Percentiles rank a stretch among this genome's conserved stretches.
These are phyloP conservation scores for Acanthopagrus latus DNA, from an alignment of 2,797 vertebrate species.

Conservation along the genomic window DNA sequence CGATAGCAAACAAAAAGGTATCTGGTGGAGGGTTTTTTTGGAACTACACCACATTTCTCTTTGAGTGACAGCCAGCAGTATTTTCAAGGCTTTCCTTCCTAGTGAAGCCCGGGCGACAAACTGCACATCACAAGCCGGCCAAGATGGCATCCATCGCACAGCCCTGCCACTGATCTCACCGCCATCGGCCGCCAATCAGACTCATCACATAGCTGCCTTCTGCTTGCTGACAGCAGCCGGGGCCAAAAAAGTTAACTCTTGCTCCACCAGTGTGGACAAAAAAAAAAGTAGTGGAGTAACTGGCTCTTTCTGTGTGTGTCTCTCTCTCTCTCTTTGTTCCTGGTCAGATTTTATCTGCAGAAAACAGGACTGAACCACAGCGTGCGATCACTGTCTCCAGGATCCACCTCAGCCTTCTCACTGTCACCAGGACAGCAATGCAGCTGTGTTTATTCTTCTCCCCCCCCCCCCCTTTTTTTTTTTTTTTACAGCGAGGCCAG, in stretches of 20 bases:
- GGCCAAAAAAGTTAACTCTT: conserved; percentile 82
- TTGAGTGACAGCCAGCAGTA: conserved; percentile 83
- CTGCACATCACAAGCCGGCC: conserved; percentile 83
- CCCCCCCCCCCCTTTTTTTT: neutral
- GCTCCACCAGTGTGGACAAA: conserved; percentile 61
- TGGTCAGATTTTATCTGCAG: conserved; percentile 70
- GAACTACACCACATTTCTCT: conserved; percentile 75
- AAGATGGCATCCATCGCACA: conserved; percentile 83
- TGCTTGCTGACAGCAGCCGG: conserved; percentile 77
- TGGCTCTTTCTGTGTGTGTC: conserved; percentile 33
- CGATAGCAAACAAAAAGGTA: conserved; percentile 69
- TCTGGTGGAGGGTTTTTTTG: conserved; percentile 62
- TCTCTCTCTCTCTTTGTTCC: conserved; percentile 61
- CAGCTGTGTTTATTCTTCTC: conserved; percentile 41
- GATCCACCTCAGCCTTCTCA: conserved; percentile 69
- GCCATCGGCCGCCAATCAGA: conserved; percentile 83
- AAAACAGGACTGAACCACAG: conserved; percentile 68
- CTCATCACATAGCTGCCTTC: conserved; percentile 81
- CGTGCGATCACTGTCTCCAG: conserved; percentile 71
- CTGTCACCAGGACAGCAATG: conserved; percentile 70
- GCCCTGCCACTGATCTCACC: conserved; percentile 81
- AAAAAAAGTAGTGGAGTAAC: conserved; percentile 37
- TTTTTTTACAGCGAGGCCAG: conserved; percentile 43
- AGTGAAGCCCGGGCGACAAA: conserved; percentile 79
- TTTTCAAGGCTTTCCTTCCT: conserved; percentile 82